Evolutionary conservation across 2,797 vertebrate species (phyloP), one percentile per base, ranked within the genome.

Genomic region (Enteromius argenteus): DNA sequence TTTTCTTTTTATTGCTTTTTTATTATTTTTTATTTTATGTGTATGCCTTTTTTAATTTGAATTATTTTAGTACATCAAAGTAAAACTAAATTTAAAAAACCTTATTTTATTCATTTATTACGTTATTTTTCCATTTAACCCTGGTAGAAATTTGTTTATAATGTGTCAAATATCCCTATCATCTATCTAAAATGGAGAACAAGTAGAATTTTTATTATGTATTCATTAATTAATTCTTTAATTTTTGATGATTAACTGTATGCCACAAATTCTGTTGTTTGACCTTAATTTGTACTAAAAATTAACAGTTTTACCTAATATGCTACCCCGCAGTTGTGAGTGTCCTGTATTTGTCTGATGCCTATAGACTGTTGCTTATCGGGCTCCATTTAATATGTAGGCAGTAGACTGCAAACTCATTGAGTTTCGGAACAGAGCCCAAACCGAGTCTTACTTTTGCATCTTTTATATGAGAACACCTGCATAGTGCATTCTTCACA

Each of bases 401-500:
- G 21, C 53, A n/a, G n/a, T 60, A 44, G 37, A 42, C 56, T 7
- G 19, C 13, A 71, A 71, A 23, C 39, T 71, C 39, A 51, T 21
- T 44, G 4, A n/a, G 76, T 66, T 79, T 79, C 3, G 1, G 5
- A 46, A 44, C 37, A 49, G 56, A 23, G n/a, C 13, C 37, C 35
- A 46, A 62, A 62, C 27, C 27, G 30, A 30, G 58, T 44, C 11
- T 80, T 3, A 30, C 35, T 80, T 71, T 42, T 56, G 35, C 66
- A 58, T 80, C 23, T 51, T 37, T 69, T 11, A 68, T 19, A 69
- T 27, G 49, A 58, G 32, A 80, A 56, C 17, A 71, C 32, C 23
- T 44, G 37, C 17, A 60, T 32, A 21, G 23, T n/a, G 1, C 37
- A 71, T 71, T 81, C 23, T 71, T 72, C 13, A 19, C 53, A 73